phyloP scores from a whole-genome alignment of 2,888 invertebrate genomes.

The Drosophila algonquin region DNA sequence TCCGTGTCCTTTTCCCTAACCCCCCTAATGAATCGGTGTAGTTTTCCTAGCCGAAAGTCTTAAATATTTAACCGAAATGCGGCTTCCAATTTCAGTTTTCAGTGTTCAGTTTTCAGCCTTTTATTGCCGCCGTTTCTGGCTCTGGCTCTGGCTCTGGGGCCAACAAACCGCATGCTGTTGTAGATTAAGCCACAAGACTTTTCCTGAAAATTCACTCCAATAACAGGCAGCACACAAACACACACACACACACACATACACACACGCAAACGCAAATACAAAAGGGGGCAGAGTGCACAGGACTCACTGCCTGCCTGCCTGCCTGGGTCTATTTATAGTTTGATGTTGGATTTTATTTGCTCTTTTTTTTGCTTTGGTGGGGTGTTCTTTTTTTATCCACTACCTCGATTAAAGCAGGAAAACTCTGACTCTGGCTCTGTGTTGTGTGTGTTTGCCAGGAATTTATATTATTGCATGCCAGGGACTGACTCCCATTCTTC shows the following conservation, averaged over 20 bases:
- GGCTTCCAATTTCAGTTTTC: slow-evolving; percentile 18
- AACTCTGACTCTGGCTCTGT: slow-evolving; percentile 7
- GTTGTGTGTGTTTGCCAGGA: slow-evolving; percentile 44
- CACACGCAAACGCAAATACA: slow-evolving; percentile 12
- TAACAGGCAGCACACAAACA: slow-evolving; percentile 24
- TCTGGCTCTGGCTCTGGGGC: not conserved
- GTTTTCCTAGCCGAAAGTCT: slow-evolving; percentile 20
- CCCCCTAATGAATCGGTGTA: slow-evolving; percentile 7
- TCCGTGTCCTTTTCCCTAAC: slow-evolving; percentile 1
- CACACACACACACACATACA: slow-evolving; percentile 1
- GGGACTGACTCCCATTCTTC: slow-evolving; percentile 30
- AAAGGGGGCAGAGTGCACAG: not conserved
- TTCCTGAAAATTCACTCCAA: slow-evolving; percentile 56
- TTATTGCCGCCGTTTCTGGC: slow-evolving; percentile 40
- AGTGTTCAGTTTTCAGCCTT: slow-evolving; percentile 18
- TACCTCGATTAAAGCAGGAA: slow-evolving; percentile 58
- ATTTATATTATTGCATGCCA: slow-evolving; percentile 74
- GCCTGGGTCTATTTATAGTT: slow-evolving; percentile 46
- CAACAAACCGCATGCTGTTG: slow-evolving; percentile 52
- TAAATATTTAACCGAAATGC: slow-evolving; percentile 40
- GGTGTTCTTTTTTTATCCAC: slow-evolving; percentile 2
- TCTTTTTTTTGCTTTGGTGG: not conserved
- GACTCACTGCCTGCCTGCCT: not conserved
- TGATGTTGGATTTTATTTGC: slow-evolving; percentile 45
- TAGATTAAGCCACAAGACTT: slow-evolving; percentile 59